Evolutionary conservation across 2,888 invertebrate species (phyloP).

Genomic region (Aleiodes leptofemur): DNA sequence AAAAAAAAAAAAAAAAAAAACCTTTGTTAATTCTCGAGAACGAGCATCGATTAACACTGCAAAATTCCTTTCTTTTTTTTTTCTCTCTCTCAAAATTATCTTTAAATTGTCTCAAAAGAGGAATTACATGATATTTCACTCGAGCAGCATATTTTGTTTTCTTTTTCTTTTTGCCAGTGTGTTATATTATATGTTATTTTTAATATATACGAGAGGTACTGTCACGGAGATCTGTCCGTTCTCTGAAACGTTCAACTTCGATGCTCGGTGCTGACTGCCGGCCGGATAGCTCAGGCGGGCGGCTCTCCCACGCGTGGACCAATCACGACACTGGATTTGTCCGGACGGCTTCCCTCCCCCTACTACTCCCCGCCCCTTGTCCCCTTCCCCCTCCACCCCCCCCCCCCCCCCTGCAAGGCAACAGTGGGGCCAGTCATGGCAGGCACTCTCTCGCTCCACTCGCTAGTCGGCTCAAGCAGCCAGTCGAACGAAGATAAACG

Average conservation of each 20-base stretch:
- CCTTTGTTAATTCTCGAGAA: no score
- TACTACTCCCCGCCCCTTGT: constrained; percentile 40
- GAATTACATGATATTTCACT: not conserved
- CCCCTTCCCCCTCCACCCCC: constrained; percentile 50
- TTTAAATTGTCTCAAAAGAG: not conserved
- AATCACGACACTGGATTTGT: constrained; percentile 70
- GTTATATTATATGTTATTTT: no score
- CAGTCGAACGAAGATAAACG: constrained; percentile 60
- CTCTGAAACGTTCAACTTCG: constrained; percentile 66
- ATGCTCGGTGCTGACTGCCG: constrained; percentile 72
- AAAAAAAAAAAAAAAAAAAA: no score
- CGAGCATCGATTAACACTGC: no score
- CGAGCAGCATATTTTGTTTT: not conserved
- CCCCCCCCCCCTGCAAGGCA: constrained; percentile 49
- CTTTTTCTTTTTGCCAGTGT: no score
- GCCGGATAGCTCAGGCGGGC: constrained; percentile 73
- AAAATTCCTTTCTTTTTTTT: not conserved
- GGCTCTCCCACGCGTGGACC: constrained; percentile 74
- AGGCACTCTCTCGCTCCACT: constrained; percentile 56
- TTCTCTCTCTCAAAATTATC: no score
- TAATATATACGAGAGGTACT: not conserved
- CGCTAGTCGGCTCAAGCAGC: constrained; percentile 44
- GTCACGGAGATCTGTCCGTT: constrained; percentile 42
- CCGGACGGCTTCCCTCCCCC: constrained; percentile 67
- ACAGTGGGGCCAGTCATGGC: constrained; percentile 69